These are phyloP conservation scores for Pipistrellus kuhlii DNA, from an alignment of 2,797 vertebrate genomes.

Conservation along the genomic window DNA sequence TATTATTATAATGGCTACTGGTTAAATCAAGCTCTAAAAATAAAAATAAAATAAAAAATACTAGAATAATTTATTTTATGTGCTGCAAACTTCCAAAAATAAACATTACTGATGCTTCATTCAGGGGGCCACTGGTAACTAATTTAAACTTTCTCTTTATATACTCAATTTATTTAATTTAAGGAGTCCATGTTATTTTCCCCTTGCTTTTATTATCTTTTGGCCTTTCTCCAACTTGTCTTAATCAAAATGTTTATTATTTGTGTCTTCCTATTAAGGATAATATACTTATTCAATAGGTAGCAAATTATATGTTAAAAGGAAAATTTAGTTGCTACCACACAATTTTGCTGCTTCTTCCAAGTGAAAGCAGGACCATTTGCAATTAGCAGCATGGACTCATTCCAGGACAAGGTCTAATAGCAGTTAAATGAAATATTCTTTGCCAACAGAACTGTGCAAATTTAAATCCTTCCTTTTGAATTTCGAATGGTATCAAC, in stretches of 20 bases:
- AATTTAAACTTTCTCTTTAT: slow-evolving; percentile 80
- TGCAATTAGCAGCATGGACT: slow-evolving; percentile 71
- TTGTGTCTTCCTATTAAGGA: slow-evolving; percentile 77
- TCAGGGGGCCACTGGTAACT: slow-evolving; percentile 66
- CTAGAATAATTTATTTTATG: slow-evolving; percentile 77
- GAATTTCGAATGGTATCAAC: not conserved
- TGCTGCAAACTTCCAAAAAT: slow-evolving; percentile 78
- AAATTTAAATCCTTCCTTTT: slow-evolving; percentile 62
- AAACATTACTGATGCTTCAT: slow-evolving; percentile 79
- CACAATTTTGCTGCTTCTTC: slow-evolving; percentile 57
- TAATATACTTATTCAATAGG: slow-evolving; percentile 80
- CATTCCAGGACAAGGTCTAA: slow-evolving; percentile 65
- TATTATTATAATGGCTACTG: slow-evolving; percentile 56
- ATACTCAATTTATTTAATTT: slow-evolving; percentile 82
- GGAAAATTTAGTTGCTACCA: slow-evolving; percentile 52
- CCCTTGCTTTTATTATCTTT: slow-evolving; percentile 79
- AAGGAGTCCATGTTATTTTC: slow-evolving; percentile 71
- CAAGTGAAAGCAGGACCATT: slow-evolving; percentile 61
- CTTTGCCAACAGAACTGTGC: not conserved
- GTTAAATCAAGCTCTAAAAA: slow-evolving; percentile 78
- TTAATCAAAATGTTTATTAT: slow-evolving; percentile 84
- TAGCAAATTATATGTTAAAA: slow-evolving; percentile 73
- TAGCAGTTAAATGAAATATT: slow-evolving; percentile 47
- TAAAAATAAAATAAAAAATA: slow-evolving; percentile 61
- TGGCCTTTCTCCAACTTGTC: slow-evolving; percentile 81